phyloP scores from a whole-genome alignment of 1,140 invertebrate species.

The Bombus sibiricus region DNA sequence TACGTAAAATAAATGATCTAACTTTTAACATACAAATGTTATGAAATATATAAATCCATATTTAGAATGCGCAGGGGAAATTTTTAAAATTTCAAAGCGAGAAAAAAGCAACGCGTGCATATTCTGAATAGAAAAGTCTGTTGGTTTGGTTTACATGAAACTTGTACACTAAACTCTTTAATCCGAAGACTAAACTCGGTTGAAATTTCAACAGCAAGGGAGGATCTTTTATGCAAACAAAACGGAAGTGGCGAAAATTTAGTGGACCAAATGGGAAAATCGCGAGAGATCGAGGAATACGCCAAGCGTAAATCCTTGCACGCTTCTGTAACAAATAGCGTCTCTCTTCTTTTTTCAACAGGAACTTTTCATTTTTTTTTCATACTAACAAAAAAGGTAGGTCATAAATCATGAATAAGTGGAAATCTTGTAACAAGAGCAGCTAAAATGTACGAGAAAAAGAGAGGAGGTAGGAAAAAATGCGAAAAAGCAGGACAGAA shows the following conservation, averaged over 20 bases:
- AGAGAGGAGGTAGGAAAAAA: not conserved
- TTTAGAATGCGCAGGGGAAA: not conserved
- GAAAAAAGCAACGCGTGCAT: not conserved
- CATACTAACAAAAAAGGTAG: too few species aligned
- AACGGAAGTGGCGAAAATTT: conserved; percentile 17
- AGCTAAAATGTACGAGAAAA: not conserved
- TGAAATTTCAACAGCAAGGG: not conserved
- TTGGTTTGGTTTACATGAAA: not conserved
- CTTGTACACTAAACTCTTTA: conserved; percentile 26
- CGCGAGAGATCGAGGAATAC: not conserved
- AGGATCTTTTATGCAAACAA: conserved; percentile 14
- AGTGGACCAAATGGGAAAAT: conserved; percentile 24
- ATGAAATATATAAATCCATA: too few species aligned
- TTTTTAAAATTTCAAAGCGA: not conserved
- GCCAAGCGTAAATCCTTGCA: not conserved
- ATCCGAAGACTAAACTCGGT: conserved; percentile 35
- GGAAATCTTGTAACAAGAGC: conserved; percentile 21
- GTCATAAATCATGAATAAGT: conserved; percentile 42
- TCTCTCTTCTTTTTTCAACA: not conserved
- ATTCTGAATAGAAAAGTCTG: not conserved
- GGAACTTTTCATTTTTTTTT: not conserved
- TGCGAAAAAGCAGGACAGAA: not conserved
- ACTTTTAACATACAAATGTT: too few species aligned
- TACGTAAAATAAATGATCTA: too few species aligned
- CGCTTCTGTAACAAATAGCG: not conserved